A percentile compares a stretch with the other conserved stretches of the same genome.
Evolutionary conservation across 2,888 invertebrate genomes (phyloP).

Genomic region (Coelinius sp.): DNA sequence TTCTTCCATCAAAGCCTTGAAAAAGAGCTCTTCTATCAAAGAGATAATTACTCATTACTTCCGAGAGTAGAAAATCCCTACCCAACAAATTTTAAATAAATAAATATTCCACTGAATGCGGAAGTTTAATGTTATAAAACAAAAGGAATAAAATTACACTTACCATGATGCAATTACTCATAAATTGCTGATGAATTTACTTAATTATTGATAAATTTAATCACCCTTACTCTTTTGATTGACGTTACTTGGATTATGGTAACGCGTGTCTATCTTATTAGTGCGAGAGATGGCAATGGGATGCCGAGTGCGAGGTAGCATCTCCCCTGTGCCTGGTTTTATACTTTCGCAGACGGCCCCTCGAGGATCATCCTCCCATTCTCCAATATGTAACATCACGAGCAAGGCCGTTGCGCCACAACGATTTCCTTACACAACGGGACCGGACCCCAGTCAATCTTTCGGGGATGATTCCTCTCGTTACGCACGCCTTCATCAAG

Average conservation of each 20-base stretch:
- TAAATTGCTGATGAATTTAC: neutral
- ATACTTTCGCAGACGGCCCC: slow-evolving; percentile 61
- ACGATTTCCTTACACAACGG: slow-evolving; percentile 51
- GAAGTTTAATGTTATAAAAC: neutral
- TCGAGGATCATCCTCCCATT: slow-evolving; percentile 54
- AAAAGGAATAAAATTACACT: neutral
- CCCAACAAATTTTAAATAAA: neutral
- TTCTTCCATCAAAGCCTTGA: neutral
- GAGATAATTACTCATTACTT: neutral
- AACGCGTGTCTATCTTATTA: slow-evolving; percentile 36
- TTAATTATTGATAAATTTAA: neutral
- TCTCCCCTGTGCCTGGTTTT: slow-evolving; percentile 62
- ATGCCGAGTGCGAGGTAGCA: slow-evolving; percentile 63
- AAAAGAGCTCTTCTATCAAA: neutral
- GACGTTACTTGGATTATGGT: neutral
- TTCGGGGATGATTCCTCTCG: slow-evolving; percentile 44
- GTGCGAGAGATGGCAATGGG: slow-evolving; percentile 57
- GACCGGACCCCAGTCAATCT: slow-evolving; percentile 37
- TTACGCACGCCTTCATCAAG: slow-evolving; percentile 35
- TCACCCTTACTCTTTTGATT: neutral
- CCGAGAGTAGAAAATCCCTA: neutral
- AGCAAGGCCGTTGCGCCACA: slow-evolving; percentile 66
- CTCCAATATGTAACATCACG: slow-evolving; percentile 66
- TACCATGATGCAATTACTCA: neutral
- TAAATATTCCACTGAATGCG: neutral